Conservation (phyloP, 2,797 vertebrate genomes). For the Sebastolobus altivelis region DNA sequence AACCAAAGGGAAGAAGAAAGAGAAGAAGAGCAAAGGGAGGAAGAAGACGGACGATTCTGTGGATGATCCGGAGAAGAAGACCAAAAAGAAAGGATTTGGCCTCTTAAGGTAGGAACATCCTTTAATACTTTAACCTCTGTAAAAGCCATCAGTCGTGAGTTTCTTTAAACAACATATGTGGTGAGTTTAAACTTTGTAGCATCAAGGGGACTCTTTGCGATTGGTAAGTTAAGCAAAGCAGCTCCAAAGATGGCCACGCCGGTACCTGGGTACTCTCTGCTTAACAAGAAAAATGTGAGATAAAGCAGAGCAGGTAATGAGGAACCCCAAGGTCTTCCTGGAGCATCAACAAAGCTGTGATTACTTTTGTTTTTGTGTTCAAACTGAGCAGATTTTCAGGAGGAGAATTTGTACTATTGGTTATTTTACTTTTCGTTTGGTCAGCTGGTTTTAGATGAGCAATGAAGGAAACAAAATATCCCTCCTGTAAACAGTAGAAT, state of each 20-base stretch:
- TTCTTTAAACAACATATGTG: not conserved
- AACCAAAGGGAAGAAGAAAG: conserved; percentile 88
- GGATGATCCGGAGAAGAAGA: conserved; percentile 91
- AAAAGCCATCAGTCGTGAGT: not conserved
- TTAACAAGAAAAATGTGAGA: conserved; percentile 22
- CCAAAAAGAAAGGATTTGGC: conserved; percentile 92
- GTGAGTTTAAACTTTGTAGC: not conserved
- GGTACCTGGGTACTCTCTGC: conserved; percentile 5
- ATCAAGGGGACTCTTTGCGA: not conserved
- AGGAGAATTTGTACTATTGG: not conserved
- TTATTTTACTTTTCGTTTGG: not conserved
- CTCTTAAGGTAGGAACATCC: conserved; percentile 89
- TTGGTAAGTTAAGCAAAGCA: conserved; percentile 17
- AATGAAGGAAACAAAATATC: not conserved
- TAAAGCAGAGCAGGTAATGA: conserved; percentile 43
- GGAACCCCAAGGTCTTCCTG: conserved; percentile 14
- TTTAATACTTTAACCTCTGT: not conserved
- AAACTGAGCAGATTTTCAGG: not conserved
- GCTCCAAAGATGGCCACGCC: not conserved
- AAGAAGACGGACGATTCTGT: conserved; percentile 86
- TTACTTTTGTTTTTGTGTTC: conserved; percentile 10
- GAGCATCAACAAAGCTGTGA: conserved; percentile 12
- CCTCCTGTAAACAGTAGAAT: not conserved
- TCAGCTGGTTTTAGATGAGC: not conserved
- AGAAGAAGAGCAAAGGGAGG: conserved; percentile 86